phyloP scores from a whole-genome alignment of 2,888 invertebrate species.

The Epistrophe grossulariae region DNA sequence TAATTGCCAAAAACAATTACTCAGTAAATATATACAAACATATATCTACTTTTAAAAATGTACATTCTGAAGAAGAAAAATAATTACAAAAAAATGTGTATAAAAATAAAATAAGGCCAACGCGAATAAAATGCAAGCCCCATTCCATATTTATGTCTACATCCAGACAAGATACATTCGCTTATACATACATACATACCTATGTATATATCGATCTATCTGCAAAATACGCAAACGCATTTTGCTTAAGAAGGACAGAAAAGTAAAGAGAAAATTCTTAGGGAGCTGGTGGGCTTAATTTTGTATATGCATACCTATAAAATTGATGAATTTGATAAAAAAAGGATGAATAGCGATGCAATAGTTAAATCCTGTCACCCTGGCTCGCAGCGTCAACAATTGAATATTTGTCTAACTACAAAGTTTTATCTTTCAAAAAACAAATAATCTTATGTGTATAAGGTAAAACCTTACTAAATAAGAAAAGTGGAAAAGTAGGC shows the following conservation, averaged over 20 bases:
- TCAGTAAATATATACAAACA: background rate
- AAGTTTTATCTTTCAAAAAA: no score
- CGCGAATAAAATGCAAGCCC: conserved; percentile 25
- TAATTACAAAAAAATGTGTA: background rate
- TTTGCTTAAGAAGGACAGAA: background rate
- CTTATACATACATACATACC: background rate
- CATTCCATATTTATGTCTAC: background rate
- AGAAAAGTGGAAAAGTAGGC: no score
- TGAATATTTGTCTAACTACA: no score
- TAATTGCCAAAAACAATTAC: background rate
- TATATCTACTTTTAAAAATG: no score
- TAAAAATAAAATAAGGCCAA: conserved; percentile 26
- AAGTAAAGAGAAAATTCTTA: background rate
- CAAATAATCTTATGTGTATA: no score
- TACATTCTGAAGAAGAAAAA: background rate
- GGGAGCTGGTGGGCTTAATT: background rate
- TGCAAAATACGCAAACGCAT: conserved; percentile 28
- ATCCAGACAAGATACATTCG: background rate
- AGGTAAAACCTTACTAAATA: no score
- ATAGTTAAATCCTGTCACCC: no score
- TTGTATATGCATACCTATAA: background rate
- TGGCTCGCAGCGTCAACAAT: no score
- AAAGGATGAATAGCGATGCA: no score
- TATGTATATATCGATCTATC: background rate
- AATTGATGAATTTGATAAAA: no score